phyloP scores from a whole-genome alignment of 2,797 vertebrate genomes.

The Kryptopterus vitreolus region DNA sequence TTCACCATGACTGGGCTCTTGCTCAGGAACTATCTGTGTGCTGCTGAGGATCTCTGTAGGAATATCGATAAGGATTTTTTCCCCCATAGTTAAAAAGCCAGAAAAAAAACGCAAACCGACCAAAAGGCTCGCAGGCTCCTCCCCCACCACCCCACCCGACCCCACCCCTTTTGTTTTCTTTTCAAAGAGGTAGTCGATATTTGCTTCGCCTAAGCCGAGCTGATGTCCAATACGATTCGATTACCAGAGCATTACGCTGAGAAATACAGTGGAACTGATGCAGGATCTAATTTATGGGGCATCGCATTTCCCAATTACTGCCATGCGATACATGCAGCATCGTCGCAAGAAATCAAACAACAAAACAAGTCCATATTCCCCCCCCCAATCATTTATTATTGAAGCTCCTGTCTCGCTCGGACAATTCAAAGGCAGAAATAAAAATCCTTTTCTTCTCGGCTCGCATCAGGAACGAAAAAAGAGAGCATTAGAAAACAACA shows the following conservation, averaged over 20 bases:
- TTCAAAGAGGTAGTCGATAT: slow-evolving; percentile 55
- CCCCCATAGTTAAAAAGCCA: too few relatives aligned
- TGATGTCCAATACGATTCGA: slow-evolving; percentile 72
- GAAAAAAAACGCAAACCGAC: too few relatives aligned
- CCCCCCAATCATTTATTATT: not conserved
- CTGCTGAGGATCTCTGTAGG: too few relatives aligned
- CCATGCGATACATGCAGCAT: slow-evolving; percentile 65
- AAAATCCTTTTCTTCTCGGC: not conserved
- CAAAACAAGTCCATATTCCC: slow-evolving; percentile 64
- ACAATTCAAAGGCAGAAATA: not conserved
- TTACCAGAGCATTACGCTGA: slow-evolving; percentile 71
- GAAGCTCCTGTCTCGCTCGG: not conserved
- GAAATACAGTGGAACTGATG: slow-evolving; percentile 68
- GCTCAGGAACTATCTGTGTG: too few relatives aligned
- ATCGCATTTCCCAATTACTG: slow-evolving; percentile 73
- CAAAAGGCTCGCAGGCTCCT: not conserved
- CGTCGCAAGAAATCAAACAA: slow-evolving; percentile 65
- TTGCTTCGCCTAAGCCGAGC: slow-evolving; percentile 64
- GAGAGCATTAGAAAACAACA: not conserved
- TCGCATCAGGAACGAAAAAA: not conserved
- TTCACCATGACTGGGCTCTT: too few relatives aligned
- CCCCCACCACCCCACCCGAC: too few relatives aligned
- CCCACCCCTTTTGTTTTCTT: not conserved
- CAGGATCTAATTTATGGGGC: slow-evolving; percentile 68
- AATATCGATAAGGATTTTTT: not conserved